Conservation (phyloP, 2,797 vertebrate genomes). For the Linurgus olivaceus region DNA sequence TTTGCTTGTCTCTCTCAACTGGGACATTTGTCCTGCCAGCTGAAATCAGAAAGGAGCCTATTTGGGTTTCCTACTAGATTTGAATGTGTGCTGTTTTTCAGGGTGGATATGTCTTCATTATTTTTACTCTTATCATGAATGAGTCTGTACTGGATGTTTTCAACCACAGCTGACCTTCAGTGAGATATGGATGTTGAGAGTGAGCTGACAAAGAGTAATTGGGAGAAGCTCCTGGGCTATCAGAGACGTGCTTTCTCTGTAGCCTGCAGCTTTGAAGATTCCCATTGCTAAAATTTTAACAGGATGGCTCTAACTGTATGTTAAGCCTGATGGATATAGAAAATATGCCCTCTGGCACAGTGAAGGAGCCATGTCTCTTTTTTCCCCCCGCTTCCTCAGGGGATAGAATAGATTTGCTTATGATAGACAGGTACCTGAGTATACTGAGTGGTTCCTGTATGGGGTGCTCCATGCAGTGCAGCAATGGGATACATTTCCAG, state of each 20-base stretch:
- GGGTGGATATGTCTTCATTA: conserved; percentile 35
- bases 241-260: conserved; percentile 10
- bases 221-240: conserved; percentile 43
- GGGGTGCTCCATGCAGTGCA: not conserved
- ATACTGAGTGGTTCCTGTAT: not conserved
- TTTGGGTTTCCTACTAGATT: conserved; percentile 5
- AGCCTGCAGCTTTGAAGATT: conserved; percentile 57
- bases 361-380: not conserved
- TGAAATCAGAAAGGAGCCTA: not conserved
- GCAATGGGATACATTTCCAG: not conserved
- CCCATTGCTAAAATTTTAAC: conserved; percentile 48
- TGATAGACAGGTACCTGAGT: not conserved
- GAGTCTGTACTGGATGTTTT: conserved; percentile 56
- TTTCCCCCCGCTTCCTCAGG: fast-evolving
- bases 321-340: conserved; percentile 24
- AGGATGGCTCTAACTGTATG: conserved; percentile 3
- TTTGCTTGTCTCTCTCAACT: not conserved
- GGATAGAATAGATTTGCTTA: not conserved
- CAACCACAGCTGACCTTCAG: conserved; percentile 59
- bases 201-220: conserved; percentile 62
- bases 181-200: conserved; percentile 26
- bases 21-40: not conserved
- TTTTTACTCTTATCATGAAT: conserved; percentile 40
- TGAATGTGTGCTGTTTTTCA: not conserved
- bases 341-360: not conserved